Percentiles rank a stretch among this genome's conserved stretches.
These are phyloP conservation scores for Aptenodytes patagonicus DNA, from an alignment of 2,113 vertebrate species.

Conservation along the genomic window DNA sequence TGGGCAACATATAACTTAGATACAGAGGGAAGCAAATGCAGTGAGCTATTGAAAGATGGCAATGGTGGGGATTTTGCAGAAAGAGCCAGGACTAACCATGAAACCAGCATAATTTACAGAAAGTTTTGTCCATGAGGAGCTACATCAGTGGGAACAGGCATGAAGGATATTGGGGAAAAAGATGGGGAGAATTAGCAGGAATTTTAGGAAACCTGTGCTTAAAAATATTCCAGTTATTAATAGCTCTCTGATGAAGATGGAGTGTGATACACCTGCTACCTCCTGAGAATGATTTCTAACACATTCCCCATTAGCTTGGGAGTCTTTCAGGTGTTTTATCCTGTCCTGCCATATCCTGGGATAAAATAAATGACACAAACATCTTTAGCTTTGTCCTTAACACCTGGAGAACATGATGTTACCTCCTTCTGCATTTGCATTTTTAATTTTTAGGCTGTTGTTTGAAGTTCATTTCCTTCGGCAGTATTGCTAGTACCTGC, in stretches of 20 bases:
- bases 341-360: not conserved
- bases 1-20: not conserved
- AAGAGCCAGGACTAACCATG: not conserved
- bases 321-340: not conserved
- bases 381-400: constrained; percentile 38
- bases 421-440: not conserved
- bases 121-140: not conserved
- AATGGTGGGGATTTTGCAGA: not conserved
- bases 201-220: not conserved
- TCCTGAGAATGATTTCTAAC: not conserved
- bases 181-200: not conserved
- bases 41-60: not conserved
- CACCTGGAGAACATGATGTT: not conserved
- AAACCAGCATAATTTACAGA: not conserved
- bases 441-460: not conserved
- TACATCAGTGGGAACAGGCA: not conserved
- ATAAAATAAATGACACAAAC: not conserved
- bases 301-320: not conserved
- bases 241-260: not conserved
- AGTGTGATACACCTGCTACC: not conserved
- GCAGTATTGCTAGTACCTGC: not conserved
- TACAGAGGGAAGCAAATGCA: not conserved
- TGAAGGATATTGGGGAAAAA: not conserved
- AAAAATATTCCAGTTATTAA: not conserved
- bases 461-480: not conserved